These are phyloP conservation scores for Capreolus pygargus DNA, from an alignment of 2,113 vertebrate species.

Conservation along the genomic window DNA sequence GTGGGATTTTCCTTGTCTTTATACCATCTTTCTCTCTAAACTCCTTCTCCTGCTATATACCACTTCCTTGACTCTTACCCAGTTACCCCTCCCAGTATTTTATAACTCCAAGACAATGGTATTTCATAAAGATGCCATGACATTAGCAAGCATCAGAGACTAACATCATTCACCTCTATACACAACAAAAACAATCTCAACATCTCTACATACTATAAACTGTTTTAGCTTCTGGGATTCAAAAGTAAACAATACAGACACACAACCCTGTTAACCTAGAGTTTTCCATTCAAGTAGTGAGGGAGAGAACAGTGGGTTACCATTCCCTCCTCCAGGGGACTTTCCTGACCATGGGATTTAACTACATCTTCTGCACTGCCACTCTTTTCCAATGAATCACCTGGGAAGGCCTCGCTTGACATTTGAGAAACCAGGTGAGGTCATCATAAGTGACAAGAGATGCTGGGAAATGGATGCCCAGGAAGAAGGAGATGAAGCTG, in stretches of 20 bases:
- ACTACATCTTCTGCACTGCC: neutral
- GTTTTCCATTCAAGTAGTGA: neutral
- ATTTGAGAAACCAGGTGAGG: neutral
- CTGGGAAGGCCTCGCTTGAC: neutral
- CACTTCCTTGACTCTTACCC: neutral
- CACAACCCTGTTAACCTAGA: neutral
- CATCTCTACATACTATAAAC: neutral
- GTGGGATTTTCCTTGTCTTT: neutral
- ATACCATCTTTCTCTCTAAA: neutral
- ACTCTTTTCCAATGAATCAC: neutral
- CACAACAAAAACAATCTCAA: neutral
- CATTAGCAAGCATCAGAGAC: neutral
- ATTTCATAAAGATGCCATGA: too few species aligned
- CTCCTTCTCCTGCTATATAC: neutral
- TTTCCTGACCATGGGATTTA: neutral
- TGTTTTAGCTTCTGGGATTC: neutral
- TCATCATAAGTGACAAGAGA: fast-evolving
- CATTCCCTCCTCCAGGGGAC: neutral
- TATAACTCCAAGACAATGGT: neutral
- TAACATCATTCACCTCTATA: neutral
- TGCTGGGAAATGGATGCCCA: neutral
- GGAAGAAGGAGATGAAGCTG: neutral
- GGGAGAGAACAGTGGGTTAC: neutral
- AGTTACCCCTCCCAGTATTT: neutral
- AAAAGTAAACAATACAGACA: neutral